These are phyloP conservation scores for Monomorium pharaonis DNA, from an alignment of 1,140 invertebrate species.

Conservation along the genomic window DNA sequence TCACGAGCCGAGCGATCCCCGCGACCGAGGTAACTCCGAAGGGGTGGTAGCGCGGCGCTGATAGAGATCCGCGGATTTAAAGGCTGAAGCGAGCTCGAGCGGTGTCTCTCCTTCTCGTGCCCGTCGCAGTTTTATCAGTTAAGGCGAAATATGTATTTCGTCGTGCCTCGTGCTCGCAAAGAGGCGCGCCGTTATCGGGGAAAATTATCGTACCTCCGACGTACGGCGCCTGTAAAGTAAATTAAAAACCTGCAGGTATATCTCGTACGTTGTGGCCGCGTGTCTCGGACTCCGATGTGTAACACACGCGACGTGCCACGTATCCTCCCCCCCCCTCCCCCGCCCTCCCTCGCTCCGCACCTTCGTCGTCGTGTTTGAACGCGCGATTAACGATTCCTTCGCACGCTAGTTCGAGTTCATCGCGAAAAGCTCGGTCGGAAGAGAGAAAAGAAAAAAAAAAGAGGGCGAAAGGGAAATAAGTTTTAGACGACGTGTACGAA, in stretches of 20 bases:
- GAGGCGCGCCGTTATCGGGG: constrained; percentile 25
- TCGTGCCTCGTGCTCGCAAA: background rate
- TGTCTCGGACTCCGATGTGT: background rate
- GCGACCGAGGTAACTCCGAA: background rate
- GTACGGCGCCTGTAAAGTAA: background rate
- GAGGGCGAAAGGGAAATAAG: background rate
- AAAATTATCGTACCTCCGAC: constrained; percentile 8
- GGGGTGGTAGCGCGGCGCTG: background rate
- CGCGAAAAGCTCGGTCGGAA: background rate
- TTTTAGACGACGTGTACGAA: constrained; percentile 26
- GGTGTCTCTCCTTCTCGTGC: background rate
- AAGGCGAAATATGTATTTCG: background rate
- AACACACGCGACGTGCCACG: background rate
- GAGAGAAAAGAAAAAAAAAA: background rate
- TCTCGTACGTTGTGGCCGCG: constrained; percentile 3
- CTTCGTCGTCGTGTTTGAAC: background rate
- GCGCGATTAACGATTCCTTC: constrained; percentile 47
- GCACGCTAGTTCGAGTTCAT: constrained; percentile 12
- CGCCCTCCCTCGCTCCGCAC: no score
- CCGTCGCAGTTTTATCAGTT: constrained; percentile 1
- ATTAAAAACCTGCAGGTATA: constrained; percentile 32
- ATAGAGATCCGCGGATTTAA: background rate
- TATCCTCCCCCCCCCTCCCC: background rate
- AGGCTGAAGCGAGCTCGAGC: background rate
- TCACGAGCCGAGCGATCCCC: background rate